Evolutionary conservation across 37 sponge, comb jelly and placozoan genomes (phyloP), one percentile per base, ranked within the genome.

Genomic region (Oscarella lobularis): DNA sequence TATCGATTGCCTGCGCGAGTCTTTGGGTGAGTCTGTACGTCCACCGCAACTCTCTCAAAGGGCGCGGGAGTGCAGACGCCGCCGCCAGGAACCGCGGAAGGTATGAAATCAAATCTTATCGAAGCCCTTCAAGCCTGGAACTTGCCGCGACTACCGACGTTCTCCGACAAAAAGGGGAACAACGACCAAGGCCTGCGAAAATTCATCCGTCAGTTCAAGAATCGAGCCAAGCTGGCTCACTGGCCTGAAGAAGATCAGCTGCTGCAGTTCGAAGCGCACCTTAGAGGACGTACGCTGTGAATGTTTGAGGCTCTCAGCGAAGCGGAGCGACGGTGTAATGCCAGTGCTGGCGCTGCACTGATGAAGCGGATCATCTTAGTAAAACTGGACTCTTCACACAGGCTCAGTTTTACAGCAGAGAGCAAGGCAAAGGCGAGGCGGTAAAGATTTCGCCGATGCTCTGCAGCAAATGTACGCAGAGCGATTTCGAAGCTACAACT

Each of bases 1-100:
- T 83, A 87, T 31, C 40, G 41, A 38, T 82, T 82, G 0, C 81
- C 72, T 32, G 35, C 20, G 30, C 36, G 20, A 31, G 87, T 79
- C 41, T 41, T 73, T 0, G 82, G 84, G 0, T 84, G 67, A 36
- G 84, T 78, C 2, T 77, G 39, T 2, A 87, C 75, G 74, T 87
- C 87, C n/a, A 80, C 81, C 0, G 77, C 79, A 66, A 87, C 81
- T 14, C 75, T 68, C 31, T 81, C 81, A 35, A 86, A 86, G 1
- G 82, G 86, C 31, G 76, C 86, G n/a, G n/a, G n/a, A n/a, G n/a
- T n/a, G n/a, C n/a, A n/a, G n/a, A n/a, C n/a, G n/a, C n/a, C n/a
- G n/a, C n/a, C n/a, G n/a, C n/a, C n/a, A n/a, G n/a, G n/a, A n/a
- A n/a, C n/a, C n/a, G n/a, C n/a, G n/a, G n/a, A n/a, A n/a, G n/a